Base-by-base conservation (phyloP, 2,888 invertebrate genomes). In the Pinctada fucata region DNA sequence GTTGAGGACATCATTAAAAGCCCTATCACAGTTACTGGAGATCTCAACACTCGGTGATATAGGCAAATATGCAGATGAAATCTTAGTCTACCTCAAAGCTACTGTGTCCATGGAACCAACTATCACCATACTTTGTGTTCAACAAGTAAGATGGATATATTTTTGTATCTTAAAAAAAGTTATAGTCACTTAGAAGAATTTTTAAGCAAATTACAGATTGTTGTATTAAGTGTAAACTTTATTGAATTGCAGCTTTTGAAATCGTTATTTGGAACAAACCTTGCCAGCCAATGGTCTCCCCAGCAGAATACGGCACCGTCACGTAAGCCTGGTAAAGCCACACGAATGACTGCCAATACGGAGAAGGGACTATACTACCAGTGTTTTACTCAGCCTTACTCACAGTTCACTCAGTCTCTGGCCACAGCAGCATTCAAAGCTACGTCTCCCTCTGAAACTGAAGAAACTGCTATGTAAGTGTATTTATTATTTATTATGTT, bases 31-130 rank as follows among this genome's bases (percentile, higher is more conserved):
- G 83, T 79, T 93, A 10, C 84, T 93, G 58, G 92, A 93, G 82
- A 87, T 93, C 5, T 91, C 91, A 16, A 87, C 89, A 5, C 82
- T 92, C 72, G 93, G 93, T 47, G 97, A 97, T 91, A 94, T 95
- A 51, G 95, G 95, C 1, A 93, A 94, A 71, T 94, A 96, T 71
- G 95, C 96, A 0, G 97, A 97, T 92, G 97, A 97, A 92, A 93
- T 97, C 16, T 93, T 97, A 0, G 94, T 94, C 85, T 97, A 96
- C 90, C 93, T 97, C 5, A 95, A 95, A 87, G 94, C 95, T 0
- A 95, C 96, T 2, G 95, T 97, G 90, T 93, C 94, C 8, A 89
- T 96, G 63, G 95, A 96, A 76, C 95, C 96, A 0, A 95, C 95
- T 1, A 93, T 93, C 3, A 95, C 96, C 0, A 95, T 97, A 0